Evolutionary conservation across 2,888 invertebrate genomes (phyloP), one percentile per base, ranked within the genome.

Genomic region (Brachyptera risi): DNA sequence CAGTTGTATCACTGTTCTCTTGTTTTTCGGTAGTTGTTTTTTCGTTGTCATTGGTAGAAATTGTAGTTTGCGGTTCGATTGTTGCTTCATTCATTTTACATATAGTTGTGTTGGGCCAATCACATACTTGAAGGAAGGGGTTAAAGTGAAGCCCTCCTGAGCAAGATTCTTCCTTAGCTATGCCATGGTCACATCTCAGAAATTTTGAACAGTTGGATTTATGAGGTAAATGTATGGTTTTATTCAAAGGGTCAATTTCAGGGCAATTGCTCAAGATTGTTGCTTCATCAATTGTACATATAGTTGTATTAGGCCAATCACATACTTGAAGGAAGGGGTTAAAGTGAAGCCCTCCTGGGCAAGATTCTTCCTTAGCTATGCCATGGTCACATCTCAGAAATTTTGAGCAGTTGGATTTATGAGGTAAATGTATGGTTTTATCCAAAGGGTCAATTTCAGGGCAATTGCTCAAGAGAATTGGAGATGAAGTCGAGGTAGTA

Each of bases 351-450:
- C 24, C 21, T 47, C 47, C 47, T 19, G 47, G 47, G 23, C 47
- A 47, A 21, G n/a, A 47, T n/a, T 47, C 47, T 3, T 24, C 23
- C 47, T 47, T 47, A 13, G 47, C 47, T 9, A 11, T 21, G 3
- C 47, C 47, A 21, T 47, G 47, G n/a, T 47, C 47, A 21, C 47
- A 47, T 23, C 47, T 21, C 23, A 23, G 24, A 21, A 47, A 47
- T n/a, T 11, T 23, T 2, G 47, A 24, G 47, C 47, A 47, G 47
- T 47, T 21, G 21, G 23, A 24, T 3, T 23, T n/a, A 47, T 47
- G 47, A 9, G 47, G 47, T 11, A 47, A 21, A 13, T 23, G 47
- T 1, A 47, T 3, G 3, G 47, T 47, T 23, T 47, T 7, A n/a
- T 24, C 2, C 47, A 47, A 24, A 9, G 47, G 24, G 47, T 47